Percentiles rank a stretch among this genome's conserved stretches.
Conservation (phyloP, 2,888 invertebrate genomes). For the Digitonthophagus gazella region DNA sequence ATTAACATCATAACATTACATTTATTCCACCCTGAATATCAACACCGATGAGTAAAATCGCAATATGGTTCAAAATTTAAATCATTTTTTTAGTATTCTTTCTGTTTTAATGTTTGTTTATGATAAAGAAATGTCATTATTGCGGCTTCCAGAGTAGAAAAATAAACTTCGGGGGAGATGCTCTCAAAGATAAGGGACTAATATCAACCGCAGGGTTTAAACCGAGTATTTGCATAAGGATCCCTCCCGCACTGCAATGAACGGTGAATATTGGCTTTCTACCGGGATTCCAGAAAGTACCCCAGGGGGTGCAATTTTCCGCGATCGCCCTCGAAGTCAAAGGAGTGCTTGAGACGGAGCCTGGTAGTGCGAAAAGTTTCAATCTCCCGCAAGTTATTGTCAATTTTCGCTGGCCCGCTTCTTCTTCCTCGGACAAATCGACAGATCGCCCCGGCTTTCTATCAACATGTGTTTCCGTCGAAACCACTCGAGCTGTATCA, state of each 20-base stretch:
- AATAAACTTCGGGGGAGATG: not conserved
- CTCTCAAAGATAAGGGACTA: not conserved
- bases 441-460: conserved; percentile 12
- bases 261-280: not conserved
- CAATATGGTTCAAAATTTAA: too few species aligned
- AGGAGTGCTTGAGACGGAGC: not conserved
- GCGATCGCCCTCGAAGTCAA: not conserved
- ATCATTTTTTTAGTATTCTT: too few species aligned
- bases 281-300: not conserved
- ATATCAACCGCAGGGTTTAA: not conserved
- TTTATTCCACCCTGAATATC: too few species aligned
- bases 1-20: too few species aligned
- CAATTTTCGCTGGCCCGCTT: conserved; percentile 21
- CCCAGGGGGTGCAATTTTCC: not conserved
- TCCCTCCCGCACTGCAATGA: not conserved
- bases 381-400: conserved; percentile 25
- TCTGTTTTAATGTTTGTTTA: not conserved
- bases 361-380: conserved; percentile 22
- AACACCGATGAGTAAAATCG: too few species aligned
- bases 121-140: not conserved
- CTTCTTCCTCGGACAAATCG: conserved; percentile 8
- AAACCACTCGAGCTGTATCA: not conserved
- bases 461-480: conserved; percentile 25
- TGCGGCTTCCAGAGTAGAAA: not conserved
- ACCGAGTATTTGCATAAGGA: not conserved